A percentile compares a stretch with the other conserved stretches of the same genome.
Evolutionary conservation across 2,888 invertebrate species (phyloP).

Genomic region (Andricus quercusramuli): DNA sequence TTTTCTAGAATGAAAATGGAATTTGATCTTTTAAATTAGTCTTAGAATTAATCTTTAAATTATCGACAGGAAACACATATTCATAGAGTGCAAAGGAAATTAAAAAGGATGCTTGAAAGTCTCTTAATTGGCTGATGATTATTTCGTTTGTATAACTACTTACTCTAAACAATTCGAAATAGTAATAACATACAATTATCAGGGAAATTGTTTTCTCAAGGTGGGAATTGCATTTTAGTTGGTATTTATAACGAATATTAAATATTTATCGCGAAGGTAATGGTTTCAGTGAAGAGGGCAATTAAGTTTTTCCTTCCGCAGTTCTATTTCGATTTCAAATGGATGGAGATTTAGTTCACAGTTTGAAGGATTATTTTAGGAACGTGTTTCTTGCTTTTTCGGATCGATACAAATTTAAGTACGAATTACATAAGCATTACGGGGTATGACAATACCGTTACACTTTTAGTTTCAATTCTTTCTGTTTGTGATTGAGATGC

Average conservation of each 20-base stretch:
- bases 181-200: not conserved
- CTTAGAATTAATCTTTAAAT: no score
- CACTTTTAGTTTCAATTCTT: not conserved
- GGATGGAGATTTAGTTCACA: not conserved
- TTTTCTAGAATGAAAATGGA: not conserved
- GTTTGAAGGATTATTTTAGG: not conserved
- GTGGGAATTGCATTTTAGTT: not conserved
- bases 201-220: not conserved
- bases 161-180: not conserved
- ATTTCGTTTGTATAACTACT: not conserved
- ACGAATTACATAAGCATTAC: not conserved
- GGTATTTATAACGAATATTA: not conserved
- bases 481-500: not conserved
- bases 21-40: not conserved
- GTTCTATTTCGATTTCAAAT: not conserved
- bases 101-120: not conserved
- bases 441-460: not conserved
- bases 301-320: not conserved
- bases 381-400: not conserved
- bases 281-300: not conserved
- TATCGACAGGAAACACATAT: not conserved
- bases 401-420: not conserved
- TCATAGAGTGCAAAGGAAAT: not conserved
- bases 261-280: not conserved
- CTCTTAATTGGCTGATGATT: not conserved